A percentile compares a stretch with the other conserved stretches of the same genome.
phyloP scores from a whole-genome alignment of 2,113 vertebrate species.

The Callocephalon fimbriatum region DNA sequence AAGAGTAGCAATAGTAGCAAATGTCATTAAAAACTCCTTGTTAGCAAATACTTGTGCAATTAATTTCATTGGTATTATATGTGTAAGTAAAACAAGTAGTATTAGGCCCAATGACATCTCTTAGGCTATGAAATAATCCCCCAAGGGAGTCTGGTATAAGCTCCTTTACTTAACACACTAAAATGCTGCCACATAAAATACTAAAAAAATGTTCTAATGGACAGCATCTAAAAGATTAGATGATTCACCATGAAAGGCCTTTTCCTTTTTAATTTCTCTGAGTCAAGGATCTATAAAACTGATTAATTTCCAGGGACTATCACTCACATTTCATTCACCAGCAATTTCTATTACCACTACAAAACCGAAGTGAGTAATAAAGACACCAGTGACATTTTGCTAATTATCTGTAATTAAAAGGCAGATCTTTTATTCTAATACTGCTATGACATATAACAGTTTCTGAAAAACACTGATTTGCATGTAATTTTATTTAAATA shows the following conservation, averaged over 20 bases:
- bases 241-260: not conserved
- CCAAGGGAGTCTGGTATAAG: not conserved
- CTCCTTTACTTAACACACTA: not conserved
- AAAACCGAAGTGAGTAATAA: not conserved
- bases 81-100: not conserved
- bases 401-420: constrained; percentile 24
- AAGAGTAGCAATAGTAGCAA: not conserved
- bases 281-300: not conserved
- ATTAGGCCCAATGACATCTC: not conserved
- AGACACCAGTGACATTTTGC: not conserved
- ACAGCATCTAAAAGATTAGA: not conserved
- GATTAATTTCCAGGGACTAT: not conserved
- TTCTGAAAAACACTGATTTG: not conserved
- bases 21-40: not conserved
- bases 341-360: constrained; percentile 17
- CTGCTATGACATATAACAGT: not conserved
- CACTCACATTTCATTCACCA: not conserved
- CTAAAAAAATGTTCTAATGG: not conserved
- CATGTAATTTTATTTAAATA: not conserved
- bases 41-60: not conserved
- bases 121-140: not conserved
- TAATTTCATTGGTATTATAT: not conserved
- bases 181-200: not conserved
- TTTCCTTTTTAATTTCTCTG: not conserved
- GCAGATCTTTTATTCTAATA: not conserved